Evolutionary conservation across 2,888 invertebrate species (phyloP), one percentile per base, ranked within the genome.

Genomic region (Hemaris fuciformis): DNA sequence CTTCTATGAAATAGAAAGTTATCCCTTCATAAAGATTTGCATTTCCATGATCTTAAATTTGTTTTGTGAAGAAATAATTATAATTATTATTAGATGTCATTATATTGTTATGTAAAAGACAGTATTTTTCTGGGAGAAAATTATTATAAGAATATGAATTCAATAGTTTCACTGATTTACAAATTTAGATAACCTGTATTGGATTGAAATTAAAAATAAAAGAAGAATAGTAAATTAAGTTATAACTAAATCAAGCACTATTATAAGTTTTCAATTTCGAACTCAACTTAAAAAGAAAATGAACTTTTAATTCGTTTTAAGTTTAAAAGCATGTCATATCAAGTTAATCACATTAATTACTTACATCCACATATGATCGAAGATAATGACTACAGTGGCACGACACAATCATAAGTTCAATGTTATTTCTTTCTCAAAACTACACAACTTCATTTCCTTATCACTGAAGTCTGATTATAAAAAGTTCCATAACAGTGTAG

Each of bases 381-480:
- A 81, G 85, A 84, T 67, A 77, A 78, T 74, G 65, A 79, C 70
- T 72, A 76, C 77, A 77, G 72, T 71, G 67, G 72, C 81, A 86
- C 84, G 72, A 73, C 89, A 88, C 89, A 85, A 80, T 84, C 85
- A 88, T 89, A 69, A 87, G 86, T 87, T 79, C 77, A 79, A 77
- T 70, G 69, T 76, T 70, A 74, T 69, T 71, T 73, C 75, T 72
- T 66, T 71, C 59, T 72, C 66, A 68, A 64, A 77, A 80, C 69
- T 68, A 73, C 79, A 82, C 78, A 65, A 69, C 66, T 72, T 75
- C 76, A 79, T 81, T 69, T 67, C 62, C 62, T 57, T 67, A 65
- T 65, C 79, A 83, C 83, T 73, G 61, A 69, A 66, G 70, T 76
- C 62, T 71, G 62, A n/a, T 69, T 66, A 69, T 60, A 71, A 70